Percentiles rank a stretch among this genome's conserved stretches.
These are phyloP conservation scores for Hyla sarda DNA, from an alignment of 2,113 vertebrate genomes.

Conservation along the genomic window DNA sequence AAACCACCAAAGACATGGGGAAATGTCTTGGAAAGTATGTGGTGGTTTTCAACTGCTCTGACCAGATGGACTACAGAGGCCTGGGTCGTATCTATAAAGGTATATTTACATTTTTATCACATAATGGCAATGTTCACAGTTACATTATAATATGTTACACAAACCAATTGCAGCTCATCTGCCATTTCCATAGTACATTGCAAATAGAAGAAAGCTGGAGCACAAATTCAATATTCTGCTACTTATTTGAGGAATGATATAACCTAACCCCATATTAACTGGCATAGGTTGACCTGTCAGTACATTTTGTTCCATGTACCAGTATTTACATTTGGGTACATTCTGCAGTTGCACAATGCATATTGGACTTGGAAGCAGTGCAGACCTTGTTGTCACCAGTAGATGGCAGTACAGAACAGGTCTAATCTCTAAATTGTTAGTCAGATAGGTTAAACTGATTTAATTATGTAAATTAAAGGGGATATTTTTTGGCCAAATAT, in stretches of 20 bases:
- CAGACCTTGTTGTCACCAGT: neutral
- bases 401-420: slow-evolving; percentile 47
- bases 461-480: slow-evolving; percentile 3
- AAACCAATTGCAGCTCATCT: neutral
- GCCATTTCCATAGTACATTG: neutral
- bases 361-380: neutral
- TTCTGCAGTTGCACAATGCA: neutral
- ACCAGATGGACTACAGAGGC: slow-evolving; percentile 76
- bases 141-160: neutral
- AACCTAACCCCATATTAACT: neutral
- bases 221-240: neutral
- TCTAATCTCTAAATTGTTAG: neutral
- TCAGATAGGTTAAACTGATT: slow-evolving; percentile 9
- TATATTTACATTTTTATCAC: slow-evolving; percentile 6
- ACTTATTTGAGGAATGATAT: neutral
- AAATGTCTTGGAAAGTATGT: slow-evolving; percentile 75
- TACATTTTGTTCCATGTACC: neutral
- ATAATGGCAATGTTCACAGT: neutral
- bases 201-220: neutral
- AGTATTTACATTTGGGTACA: neutral
- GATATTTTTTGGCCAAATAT: neutral
- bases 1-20: slow-evolving; percentile 76
- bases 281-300: neutral
- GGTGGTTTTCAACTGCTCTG: slow-evolving; percentile 75
- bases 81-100: slow-evolving; percentile 76